These are phyloP conservation scores for Pleuronectes platessa DNA, from an alignment of 2,113 vertebrate species.

Conservation along the genomic window DNA sequence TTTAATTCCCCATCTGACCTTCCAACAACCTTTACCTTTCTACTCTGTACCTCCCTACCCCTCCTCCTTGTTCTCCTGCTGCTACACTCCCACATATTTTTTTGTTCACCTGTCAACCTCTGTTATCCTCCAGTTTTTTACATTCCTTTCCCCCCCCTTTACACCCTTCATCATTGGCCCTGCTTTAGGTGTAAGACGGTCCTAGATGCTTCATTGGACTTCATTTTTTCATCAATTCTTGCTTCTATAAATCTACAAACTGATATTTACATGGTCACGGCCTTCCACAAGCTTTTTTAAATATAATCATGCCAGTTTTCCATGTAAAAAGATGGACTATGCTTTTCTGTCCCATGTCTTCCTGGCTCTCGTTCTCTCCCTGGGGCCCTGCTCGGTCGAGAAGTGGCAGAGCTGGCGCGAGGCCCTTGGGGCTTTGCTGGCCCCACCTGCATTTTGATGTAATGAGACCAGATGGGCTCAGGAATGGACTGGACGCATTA, in stretches of 20 bases:
- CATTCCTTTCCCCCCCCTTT: neutral
- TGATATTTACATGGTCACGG: neutral
- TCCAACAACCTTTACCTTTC: constrained; percentile 50
- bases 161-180: neutral
- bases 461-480: constrained; percentile 56
- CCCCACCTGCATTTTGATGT: constrained; percentile 56
- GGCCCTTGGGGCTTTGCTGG: constrained; percentile 39
- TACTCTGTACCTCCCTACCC: neutral
- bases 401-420: constrained; percentile 33
- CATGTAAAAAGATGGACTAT: no score
- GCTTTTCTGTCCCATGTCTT: neutral
- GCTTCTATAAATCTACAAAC: neutral
- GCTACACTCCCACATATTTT: constrained; percentile 12
- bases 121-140: constrained; percentile 25
- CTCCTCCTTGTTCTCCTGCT: neutral
- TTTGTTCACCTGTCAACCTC: constrained; percentile 30
- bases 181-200: neutral
- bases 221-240: no score
- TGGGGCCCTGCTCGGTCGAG: constrained; percentile 24
- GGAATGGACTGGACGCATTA: constrained; percentile 29
- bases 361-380: constrained; percentile 33
- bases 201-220: no score
- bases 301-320: neutral
- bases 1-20: constrained; percentile 44
- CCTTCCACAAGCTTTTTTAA: neutral